phyloP scores from a whole-genome alignment of 2,888 invertebrate species.

The Melinopterus prodromus region DNA sequence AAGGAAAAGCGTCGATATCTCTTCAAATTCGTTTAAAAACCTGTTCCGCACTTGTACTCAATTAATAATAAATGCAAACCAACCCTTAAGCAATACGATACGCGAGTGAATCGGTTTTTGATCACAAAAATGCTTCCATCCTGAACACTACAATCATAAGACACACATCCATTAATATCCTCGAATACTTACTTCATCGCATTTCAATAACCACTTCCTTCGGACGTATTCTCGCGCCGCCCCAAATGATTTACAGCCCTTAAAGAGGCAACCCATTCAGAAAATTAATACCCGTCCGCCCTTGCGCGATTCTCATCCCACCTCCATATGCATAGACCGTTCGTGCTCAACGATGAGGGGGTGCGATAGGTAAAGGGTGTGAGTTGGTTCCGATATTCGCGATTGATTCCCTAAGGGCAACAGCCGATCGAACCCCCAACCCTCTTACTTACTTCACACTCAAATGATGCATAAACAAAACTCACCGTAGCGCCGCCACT shows the following conservation, averaged over 20 bases:
- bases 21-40: no score
- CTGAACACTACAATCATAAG: no score
- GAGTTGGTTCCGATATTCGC: background rate
- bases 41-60: no score
- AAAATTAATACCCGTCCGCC: constrained; percentile 21
- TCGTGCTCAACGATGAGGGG: background rate
- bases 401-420: background rate
- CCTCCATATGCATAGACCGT: background rate
- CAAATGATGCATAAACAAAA: constrained; percentile 4
- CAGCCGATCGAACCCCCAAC: background rate
- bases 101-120: no score
- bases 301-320: background rate
- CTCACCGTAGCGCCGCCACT: background rate
- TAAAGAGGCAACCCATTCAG: constrained; percentile 20
- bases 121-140: no score
- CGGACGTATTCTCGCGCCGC: background rate
- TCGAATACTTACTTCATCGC: background rate
- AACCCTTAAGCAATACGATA: no score
- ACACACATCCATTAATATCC: no score
- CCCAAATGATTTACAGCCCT: constrained; percentile 20
- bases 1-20: no score
- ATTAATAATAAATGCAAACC: no score
- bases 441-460: background rate
- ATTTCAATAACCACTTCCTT: background rate
- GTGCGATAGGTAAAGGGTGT: background rate